phyloP scores from a whole-genome alignment of 2,888 invertebrate genomes.

The Erynnis tages region DNA sequence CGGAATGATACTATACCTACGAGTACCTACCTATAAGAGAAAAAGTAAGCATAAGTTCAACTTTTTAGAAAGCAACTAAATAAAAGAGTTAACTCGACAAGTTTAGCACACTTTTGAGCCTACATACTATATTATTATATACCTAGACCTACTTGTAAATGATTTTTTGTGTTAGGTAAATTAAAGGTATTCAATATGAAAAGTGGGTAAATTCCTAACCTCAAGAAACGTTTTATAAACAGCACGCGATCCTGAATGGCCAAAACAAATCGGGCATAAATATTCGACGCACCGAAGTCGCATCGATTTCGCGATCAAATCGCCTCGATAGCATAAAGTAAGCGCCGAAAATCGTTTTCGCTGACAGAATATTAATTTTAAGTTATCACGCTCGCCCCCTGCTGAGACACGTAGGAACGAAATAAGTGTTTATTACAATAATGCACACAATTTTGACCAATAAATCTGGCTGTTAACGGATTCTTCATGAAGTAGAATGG shows the following conservation, averaged over 20 bases:
- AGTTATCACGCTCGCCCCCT: slow-evolving; percentile 58
- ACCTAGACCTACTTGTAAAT: too few relatives aligned
- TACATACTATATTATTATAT: too few relatives aligned
- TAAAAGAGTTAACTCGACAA: too few relatives aligned
- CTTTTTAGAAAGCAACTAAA: too few relatives aligned
- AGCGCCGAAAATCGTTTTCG: slow-evolving; percentile 60
- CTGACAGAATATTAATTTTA: slow-evolving; percentile 76
- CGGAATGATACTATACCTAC: too few relatives aligned
- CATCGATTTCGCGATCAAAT: slow-evolving; percentile 43
- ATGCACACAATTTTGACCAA: slow-evolving; percentile 58
- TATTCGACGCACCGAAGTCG: slow-evolving; percentile 6
- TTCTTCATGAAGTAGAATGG: slow-evolving; percentile 55
- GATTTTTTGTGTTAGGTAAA: too few relatives aligned
- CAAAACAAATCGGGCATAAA: slow-evolving; percentile 9
- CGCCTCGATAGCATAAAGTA: slow-evolving; percentile 65
- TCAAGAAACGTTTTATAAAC: too few relatives aligned
- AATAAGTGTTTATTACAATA: slow-evolving; percentile 57
- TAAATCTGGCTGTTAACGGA: slow-evolving; percentile 59
- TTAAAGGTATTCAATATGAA: too few relatives aligned
- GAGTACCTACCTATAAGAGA: too few relatives aligned
- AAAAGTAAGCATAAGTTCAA: too few relatives aligned
- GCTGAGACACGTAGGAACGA: slow-evolving; percentile 57
- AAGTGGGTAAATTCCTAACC: too few relatives aligned
- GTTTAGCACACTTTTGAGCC: too few relatives aligned
- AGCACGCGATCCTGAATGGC: background rate